phyloP scores from a whole-genome alignment of 2,888 invertebrate genomes.

The Leucoptera coffeella region DNA sequence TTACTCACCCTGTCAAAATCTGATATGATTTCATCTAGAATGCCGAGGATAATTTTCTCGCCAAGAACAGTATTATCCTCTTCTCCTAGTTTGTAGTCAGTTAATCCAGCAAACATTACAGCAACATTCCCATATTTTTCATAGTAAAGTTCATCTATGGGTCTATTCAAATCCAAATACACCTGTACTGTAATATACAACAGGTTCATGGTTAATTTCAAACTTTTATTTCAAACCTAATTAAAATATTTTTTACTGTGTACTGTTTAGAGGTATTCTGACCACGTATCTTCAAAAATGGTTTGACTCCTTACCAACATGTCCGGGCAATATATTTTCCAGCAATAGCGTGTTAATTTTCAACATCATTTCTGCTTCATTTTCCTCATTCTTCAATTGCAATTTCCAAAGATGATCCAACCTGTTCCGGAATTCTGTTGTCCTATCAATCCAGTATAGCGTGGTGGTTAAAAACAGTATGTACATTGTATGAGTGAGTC shows the following conservation, averaged over 20 bases:
- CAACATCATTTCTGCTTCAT: slow-evolving; percentile 79
- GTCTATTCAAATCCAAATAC: slow-evolving; percentile 66
- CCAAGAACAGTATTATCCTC: slow-evolving; percentile 60
- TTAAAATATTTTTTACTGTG: too few relatives aligned
- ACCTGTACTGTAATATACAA: slow-evolving; percentile 58
- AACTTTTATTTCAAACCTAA: too few relatives aligned
- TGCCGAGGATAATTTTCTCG: slow-evolving; percentile 59
- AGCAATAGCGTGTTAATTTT: slow-evolving; percentile 83
- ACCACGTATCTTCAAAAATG: too few relatives aligned
- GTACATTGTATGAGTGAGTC: slow-evolving; percentile 67
- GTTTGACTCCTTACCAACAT: slow-evolving; percentile 66
- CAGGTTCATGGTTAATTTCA: slow-evolving; percentile 3
- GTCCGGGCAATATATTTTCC: slow-evolving; percentile 87
- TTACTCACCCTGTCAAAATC: slow-evolving; percentile 80
- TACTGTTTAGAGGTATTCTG: too few relatives aligned
- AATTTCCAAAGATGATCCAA: slow-evolving; percentile 69
- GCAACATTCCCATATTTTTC: slow-evolving; percentile 85
- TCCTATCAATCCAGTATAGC: slow-evolving; percentile 80
- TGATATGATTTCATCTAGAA: slow-evolving; percentile 86
- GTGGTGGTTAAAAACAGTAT: slow-evolving; percentile 69
- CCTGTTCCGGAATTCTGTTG: slow-evolving; percentile 83
- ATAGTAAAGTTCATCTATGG: slow-evolving; percentile 73
- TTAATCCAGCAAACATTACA: slow-evolving; percentile 94
- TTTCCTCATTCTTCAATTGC: slow-evolving; percentile 74
- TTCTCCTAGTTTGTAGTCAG: slow-evolving; percentile 70